Conservation (phyloP, 2,113 vertebrate genomes). For the Scortum barcoo region DNA sequence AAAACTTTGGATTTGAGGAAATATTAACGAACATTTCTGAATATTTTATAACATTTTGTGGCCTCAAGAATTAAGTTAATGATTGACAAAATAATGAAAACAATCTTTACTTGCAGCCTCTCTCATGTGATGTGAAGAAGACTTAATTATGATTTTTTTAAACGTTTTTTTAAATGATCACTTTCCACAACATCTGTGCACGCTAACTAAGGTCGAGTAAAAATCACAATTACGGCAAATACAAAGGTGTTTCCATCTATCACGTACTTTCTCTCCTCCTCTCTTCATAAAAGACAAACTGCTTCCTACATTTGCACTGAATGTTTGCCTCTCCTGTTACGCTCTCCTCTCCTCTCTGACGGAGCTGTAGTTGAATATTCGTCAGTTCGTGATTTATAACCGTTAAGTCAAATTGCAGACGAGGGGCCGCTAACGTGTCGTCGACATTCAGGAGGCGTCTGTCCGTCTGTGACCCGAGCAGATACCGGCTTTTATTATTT, state of each 20-base stretch:
- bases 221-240: background rate
- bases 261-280: too few relatives aligned
- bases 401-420: conserved; percentile 20
- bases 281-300: background rate
- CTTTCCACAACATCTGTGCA: background rate
- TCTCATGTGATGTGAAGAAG: background rate
- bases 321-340: background rate
- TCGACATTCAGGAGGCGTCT: conserved; percentile 40
- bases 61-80: background rate
- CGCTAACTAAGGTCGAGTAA: background rate
- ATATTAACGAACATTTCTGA: too few relatives aligned
- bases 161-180: too few relatives aligned
- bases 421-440: background rate
- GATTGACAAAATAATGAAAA: background rate
- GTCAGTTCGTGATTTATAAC: conserved; percentile 66
- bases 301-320: background rate
- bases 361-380: conserved; percentile 52
- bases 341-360: conserved; percentile 7
- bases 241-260: too few relatives aligned
- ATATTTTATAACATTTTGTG: background rate
- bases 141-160: too few relatives aligned
- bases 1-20: too few relatives aligned
- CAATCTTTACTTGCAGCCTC: background rate
- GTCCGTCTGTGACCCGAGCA: conserved; percentile 25
- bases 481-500: background rate